Evolutionary conservation across 1,140 invertebrate species (phyloP).

Genomic region (Drosophila kikkawai): DNA sequence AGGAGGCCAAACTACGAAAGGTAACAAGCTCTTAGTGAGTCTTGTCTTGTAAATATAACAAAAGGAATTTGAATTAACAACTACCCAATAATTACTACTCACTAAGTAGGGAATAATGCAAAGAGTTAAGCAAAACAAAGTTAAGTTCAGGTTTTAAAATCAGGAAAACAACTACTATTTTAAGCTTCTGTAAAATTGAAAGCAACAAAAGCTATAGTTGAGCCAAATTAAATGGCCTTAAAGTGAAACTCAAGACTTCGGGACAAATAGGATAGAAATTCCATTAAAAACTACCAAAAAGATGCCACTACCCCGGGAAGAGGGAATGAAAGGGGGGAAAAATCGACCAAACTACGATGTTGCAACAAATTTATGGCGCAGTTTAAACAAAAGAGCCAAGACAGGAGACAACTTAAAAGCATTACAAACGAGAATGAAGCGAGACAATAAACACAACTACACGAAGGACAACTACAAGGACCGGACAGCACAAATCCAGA

Average conservation of each 20-base stretch:
- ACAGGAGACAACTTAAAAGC: slow-evolving; percentile 75
- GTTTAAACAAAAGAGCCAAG: slow-evolving; percentile 74
- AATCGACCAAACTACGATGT: slow-evolving; percentile 67
- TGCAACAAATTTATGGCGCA: slow-evolving; percentile 70
- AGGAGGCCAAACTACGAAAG: neutral
- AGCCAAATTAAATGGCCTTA: slow-evolving; percentile 34
- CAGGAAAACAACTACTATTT: slow-evolving; percentile 20
- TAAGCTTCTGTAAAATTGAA: slow-evolving; percentile 63
- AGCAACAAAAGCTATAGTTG: slow-evolving; percentile 14
- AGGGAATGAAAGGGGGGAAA: slow-evolving; percentile 10
- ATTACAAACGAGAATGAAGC: slow-evolving; percentile 79
- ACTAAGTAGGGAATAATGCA: slow-evolving; percentile 1
- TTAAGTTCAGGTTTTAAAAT: slow-evolving; percentile 25
- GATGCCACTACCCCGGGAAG: slow-evolving; percentile 29
- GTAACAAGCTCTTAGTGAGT: neutral
- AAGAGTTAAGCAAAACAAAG: slow-evolving; percentile 9
- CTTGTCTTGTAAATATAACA: neutral
- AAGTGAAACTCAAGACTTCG: slow-evolving; percentile 26
- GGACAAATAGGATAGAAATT: slow-evolving; percentile 40
- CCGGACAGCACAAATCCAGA: slow-evolving; percentile 50
- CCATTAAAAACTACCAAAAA: slow-evolving; percentile 43
- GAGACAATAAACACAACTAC: slow-evolving; percentile 74
- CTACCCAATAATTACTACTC: neutral
- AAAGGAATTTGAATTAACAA: neutral
- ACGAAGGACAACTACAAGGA: slow-evolving; percentile 24